Conservation (phyloP, 2,888 invertebrate species). For the Nowickia ferox region DNA sequence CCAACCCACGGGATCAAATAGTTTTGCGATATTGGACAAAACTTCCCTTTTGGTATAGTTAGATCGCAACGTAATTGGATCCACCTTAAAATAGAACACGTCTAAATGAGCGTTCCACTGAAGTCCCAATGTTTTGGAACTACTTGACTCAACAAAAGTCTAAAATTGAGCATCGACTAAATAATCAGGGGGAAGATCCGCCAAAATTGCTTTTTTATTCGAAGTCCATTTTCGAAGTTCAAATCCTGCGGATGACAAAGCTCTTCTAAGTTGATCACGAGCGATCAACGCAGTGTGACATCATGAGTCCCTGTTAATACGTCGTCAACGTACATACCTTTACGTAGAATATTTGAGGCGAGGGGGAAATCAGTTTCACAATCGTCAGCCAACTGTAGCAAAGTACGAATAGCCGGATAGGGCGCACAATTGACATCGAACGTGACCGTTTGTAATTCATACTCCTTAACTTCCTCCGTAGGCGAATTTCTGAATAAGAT, state of each 20-base stretch:
- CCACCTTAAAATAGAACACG: neutral
- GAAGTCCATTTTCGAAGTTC: slow-evolving; percentile 38
- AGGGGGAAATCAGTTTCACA: neutral
- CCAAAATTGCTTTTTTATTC: neutral
- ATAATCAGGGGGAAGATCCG: neutral
- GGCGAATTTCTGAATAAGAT: slow-evolving; percentile 13
- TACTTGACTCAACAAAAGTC: neutral
- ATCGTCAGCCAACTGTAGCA: neutral
- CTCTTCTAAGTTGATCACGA: slow-evolving; percentile 55
- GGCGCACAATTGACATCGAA: slow-evolving; percentile 44
- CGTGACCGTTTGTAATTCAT: slow-evolving; percentile 64
- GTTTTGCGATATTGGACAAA: neutral
- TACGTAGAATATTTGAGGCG: neutral
- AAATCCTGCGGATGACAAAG: slow-evolving; percentile 28
- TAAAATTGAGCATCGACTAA: slow-evolving; percentile 3
- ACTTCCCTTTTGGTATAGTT: no score
- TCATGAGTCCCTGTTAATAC: neutral
- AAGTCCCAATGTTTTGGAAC: neutral
- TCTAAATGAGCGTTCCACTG: slow-evolving; percentile 5
- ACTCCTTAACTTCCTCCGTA: slow-evolving; percentile 41
- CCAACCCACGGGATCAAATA: neutral
- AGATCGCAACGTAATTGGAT: neutral
- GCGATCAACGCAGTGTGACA: neutral
- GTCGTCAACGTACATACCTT: neutral
- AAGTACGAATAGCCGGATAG: no score